Evolutionary conservation across 2,797 vertebrate genomes (phyloP), one percentile per base, ranked within the genome.

Genomic region (Poeciliopsis presidionis): DNA sequence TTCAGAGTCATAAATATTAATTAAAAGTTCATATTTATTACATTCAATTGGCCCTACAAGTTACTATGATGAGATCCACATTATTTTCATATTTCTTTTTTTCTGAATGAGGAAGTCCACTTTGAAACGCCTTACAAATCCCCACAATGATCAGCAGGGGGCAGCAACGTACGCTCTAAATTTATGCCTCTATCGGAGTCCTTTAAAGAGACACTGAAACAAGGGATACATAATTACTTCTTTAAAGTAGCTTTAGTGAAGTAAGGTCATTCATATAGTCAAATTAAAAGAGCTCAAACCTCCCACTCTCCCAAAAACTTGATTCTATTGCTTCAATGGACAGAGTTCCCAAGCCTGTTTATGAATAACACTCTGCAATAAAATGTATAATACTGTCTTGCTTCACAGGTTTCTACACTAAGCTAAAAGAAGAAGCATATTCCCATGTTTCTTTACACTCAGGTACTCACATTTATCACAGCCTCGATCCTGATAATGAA

Each of bases 401-500:
- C 30, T 22, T 4, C 30, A 53, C 33, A 36, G 7, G 20, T 39
- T 33, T 11, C 2, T 14, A 63, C 30, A 63, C 5, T 73, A 11
- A 30, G 51, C 47, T 18, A 47, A 25, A 47, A 2, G 0, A 72
- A 55, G 3, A 70, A 39, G 39, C 25, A 8, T 18, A 20, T 20
- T 36, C 2, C 14, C 28, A 4, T 63, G 30, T 63, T 36, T 16
- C 30, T 63, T 36, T 33, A 5, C 12, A 22, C 72, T 36, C 0
- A 53, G 65, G 69, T 39, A 86, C 90, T 88, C 73, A 93, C 93
- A 86, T 0, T 0, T 39, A 1, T 51, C 22, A 79, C 92, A 92
- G 4, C 0, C 36, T 0, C 0, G 0, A 0, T 33, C 0, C 67
- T 69, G 7, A 75, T 92, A 93, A 67, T 92, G 92, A 67, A 0